Evolutionary conservation across 2,113 vertebrate species (phyloP), one percentile per base, ranked within the genome.

Genomic region (Pagrus major): DNA sequence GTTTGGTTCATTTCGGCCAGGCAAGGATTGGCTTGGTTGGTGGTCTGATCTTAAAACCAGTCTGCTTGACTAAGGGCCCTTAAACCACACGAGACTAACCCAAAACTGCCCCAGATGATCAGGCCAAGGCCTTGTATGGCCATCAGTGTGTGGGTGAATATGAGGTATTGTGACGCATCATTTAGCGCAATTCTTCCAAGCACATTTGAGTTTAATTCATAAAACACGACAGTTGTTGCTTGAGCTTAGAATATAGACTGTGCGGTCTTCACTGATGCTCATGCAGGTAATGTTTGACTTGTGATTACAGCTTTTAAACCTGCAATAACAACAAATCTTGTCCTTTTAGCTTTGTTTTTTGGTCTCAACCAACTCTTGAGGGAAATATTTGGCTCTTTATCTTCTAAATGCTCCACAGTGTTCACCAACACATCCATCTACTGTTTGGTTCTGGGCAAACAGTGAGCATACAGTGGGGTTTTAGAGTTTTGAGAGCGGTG

Each of bases 241-340:
- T 54, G 29, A 52, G n/a, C 18, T 12, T 9, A 46, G 15, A 46
- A 56, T 51, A 25, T 21, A 39, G 42, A 42, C 59, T 54, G 46
- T 74, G 60, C 16, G n/a, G 37, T 55, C 27, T 8, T 33, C 37
- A 44, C 72, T 33, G 49, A 65, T 64, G 31, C 47, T 49, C 31
- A 27, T 21, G 60, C 6, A 23, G 20, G 20, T n/a, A n/a, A n/a
- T n/a, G n/a, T n/a, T n/a, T n/a, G n/a, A n/a, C n/a, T n/a, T n/a
- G n/a, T n/a, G n/a, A n/a, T n/a, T n/a, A n/a, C n/a, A n/a, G n/a
- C n/a, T n/a, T n/a, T 42, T 42, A 47, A 47, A 66, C 29, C 25
- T 20, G 16, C n/a, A 61, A 23, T 61, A 9, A 61, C 12, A 16
- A 16, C 46, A 9, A 47, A 47, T 47, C 7, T 2, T 52, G 5